Evolutionary conservation across 2,888 invertebrate species (phyloP), one percentile per base, ranked within the genome.

Genomic region (Heteromurus nitidus): DNA sequence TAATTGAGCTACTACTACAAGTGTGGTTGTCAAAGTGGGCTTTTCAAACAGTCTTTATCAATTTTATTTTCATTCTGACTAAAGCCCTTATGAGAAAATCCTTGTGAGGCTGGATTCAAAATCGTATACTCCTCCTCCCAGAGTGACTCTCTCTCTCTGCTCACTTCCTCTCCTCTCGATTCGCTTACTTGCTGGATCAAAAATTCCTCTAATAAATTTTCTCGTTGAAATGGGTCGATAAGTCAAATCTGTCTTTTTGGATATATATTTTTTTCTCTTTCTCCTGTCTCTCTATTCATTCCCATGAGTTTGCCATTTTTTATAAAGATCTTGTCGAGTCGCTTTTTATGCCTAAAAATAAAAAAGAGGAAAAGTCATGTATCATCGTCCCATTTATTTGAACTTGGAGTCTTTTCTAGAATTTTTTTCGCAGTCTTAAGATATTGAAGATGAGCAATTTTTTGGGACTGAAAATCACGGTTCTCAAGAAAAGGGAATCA

Each of bases 331-430:
- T n/a, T 26, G 22, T 20, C 50, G 18, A 24, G 24, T 5, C 13
- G 44, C 58, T 60, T 55, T 69, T 55, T 69, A 68, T 68, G 76
- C 44, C 28, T 28, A 55, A 68, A n/a, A n/a, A 42, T 22, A 26
- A 65, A 55, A 53, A n/a, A 47, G 76, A 36, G 36, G 13, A 36
- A 60, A 76, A 76, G 76, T 47, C 58, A 68, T 68, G 68, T 76
- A 76, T 76, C 77, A 70, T 77, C 69, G 53, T 77, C 53, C 36
- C 64, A 68, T 62, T 70, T 77, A 77, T 77, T 77, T 68, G 68
- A 76, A 68, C 67, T 58, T 30, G 47, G 47, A 68, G 47, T 31
- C 20, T 36, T 58, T 67, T 60, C 36, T 55, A 47, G 11, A 16
- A 50, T 5, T 18, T n/a, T n/a, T n/a, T n/a, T n/a, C n/a, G n/a